These are phyloP conservation scores for Lochmaea capreae DNA, from an alignment of 2,888 invertebrate genomes.

Conservation along the genomic window DNA sequence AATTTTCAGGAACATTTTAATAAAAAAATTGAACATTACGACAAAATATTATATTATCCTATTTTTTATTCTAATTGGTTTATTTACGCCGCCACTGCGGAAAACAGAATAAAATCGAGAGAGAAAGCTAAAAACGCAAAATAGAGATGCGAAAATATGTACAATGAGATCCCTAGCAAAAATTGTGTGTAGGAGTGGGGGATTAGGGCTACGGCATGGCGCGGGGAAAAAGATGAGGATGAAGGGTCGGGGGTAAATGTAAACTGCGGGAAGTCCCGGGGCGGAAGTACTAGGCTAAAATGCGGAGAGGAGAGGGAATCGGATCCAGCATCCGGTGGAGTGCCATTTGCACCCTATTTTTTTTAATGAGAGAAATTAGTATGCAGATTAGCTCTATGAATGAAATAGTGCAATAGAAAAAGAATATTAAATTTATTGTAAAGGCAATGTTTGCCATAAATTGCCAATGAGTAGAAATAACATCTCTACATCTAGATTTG, in stretches of 20 bases:
- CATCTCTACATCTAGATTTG: too few relatives aligned
- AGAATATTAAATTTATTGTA: neutral
- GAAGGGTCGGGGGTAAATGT: slow-evolving; percentile 51
- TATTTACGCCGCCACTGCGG: slow-evolving; percentile 5
- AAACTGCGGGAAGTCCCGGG: slow-evolving; percentile 56
- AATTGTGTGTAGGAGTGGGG: slow-evolving; percentile 57
- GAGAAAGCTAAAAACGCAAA: slow-evolving; percentile 62
- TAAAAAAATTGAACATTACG: too few relatives aligned
- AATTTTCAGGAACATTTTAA: too few relatives aligned
- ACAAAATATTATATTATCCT: neutral
- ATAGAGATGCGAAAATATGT: slow-evolving; percentile 63
- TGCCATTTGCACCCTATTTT: slow-evolving; percentile 45
- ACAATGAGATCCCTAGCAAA: slow-evolving; percentile 62
- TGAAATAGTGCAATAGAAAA: neutral
- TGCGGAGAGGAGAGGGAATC: slow-evolving; percentile 42
- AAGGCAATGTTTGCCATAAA: neutral
- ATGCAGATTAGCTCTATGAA: slow-evolving; percentile 23
- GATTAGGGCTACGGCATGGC: slow-evolving; percentile 41
- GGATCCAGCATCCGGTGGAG: slow-evolving; percentile 46
- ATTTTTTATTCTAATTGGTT: neutral
- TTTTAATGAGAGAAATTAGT: slow-evolving; percentile 29
- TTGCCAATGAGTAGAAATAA: too few relatives aligned
- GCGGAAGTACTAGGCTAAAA: slow-evolving; percentile 50
- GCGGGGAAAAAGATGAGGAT: slow-evolving; percentile 47
- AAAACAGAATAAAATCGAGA: slow-evolving; percentile 60